Evolutionary conservation across 2,797 vertebrate species (phyloP).

Genomic region (Nannoperca australis): DNA sequence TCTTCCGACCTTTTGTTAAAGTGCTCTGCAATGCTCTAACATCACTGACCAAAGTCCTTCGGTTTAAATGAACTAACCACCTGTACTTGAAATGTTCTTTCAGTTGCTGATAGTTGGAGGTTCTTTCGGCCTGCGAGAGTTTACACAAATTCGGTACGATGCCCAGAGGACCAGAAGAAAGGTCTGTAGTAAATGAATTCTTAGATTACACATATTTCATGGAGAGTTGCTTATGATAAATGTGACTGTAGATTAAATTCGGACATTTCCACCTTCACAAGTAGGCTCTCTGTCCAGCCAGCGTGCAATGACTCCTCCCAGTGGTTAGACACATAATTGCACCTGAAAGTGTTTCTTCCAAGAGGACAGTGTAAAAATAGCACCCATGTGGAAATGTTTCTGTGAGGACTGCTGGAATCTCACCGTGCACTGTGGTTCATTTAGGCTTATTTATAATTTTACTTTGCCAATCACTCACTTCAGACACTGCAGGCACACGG

Average conservation of each 20-base stretch:
- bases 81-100: conserved; percentile 50
- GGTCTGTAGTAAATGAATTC: conserved; percentile 75
- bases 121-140: conserved; percentile 94
- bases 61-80: background rate
- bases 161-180: conserved; percentile 87
- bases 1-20: background rate
- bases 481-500: background rate
- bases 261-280: background rate
- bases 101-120: conserved; percentile 94
- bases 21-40: background rate
- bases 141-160: conserved; percentile 95
- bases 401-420: background rate
- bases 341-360: background rate
- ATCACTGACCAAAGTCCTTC: background rate
- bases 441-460: background rate
- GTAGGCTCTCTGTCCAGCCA: background rate
- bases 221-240: background rate
- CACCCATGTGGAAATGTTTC: background rate
- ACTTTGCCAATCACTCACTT: conserved; percentile 6
- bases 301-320: conserved; percentile 43
- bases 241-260: background rate
- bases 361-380: conserved; percentile 12
- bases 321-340: conserved; percentile 48
- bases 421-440: background rate
- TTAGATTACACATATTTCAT: background rate